Evolutionary conservation across 2,113 vertebrate species (phyloP).

Genomic region (Electrona antarctica): DNA sequence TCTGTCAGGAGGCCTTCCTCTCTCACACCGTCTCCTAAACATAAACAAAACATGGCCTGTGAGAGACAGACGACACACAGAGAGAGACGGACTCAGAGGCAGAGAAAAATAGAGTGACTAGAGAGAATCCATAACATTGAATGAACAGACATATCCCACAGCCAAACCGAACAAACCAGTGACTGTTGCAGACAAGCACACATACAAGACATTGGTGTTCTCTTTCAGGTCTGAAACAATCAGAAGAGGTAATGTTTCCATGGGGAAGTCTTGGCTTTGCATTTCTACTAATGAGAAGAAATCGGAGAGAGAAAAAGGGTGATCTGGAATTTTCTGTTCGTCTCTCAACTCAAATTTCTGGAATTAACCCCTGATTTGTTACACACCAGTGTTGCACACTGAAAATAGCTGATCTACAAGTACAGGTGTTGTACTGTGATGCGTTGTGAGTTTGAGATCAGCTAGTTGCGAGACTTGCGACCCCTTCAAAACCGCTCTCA

Average conservation of each 20-base stretch:
- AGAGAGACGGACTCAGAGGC: neutral
- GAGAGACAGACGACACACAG: neutral
- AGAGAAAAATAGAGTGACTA: neutral
- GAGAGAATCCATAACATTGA: constrained; percentile 21
- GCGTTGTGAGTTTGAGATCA: too few relatives aligned
- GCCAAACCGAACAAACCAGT: constrained; percentile 18
- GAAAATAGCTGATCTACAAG: too few relatives aligned
- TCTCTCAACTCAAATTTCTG: constrained; percentile 28
- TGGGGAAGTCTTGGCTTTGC: constrained; percentile 19
- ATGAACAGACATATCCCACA: neutral
- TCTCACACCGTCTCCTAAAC: constrained; percentile 61
- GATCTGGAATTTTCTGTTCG: constrained; percentile 44
- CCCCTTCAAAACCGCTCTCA: too few relatives aligned
- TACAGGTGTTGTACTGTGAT: too few relatives aligned
- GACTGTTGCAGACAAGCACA: constrained; percentile 1
- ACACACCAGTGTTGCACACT: too few relatives aligned
- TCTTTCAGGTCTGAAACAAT: constrained; percentile 52
- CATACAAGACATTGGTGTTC: constrained; percentile 20
- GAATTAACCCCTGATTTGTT: constrained; percentile 3
- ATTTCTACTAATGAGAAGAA: constrained; percentile 34
- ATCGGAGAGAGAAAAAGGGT: constrained; percentile 34
- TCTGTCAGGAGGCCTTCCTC: constrained; percentile 69
- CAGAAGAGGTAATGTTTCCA: constrained; percentile 47
- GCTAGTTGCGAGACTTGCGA: too few relatives aligned
- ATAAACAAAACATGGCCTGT: constrained; percentile 60